Conservation (phyloP, 2,113 vertebrate genomes). For the Notarius lentiginosus region DNA sequence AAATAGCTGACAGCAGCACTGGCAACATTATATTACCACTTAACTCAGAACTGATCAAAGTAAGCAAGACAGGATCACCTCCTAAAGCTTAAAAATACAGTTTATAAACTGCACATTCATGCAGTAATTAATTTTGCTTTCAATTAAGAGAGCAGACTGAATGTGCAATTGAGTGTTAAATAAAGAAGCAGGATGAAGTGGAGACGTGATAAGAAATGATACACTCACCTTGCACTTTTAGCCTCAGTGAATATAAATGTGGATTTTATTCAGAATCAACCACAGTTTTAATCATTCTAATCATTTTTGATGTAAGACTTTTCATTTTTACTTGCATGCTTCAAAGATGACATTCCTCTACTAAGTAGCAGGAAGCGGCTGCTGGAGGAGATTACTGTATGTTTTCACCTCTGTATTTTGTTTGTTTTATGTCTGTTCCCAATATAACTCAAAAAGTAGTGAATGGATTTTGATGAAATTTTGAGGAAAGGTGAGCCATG, state of each 20-base stretch:
- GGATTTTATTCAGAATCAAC: background rate
- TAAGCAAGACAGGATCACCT: background rate
- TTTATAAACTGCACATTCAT: background rate
- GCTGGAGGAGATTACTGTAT: too few species aligned
- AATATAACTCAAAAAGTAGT: too few species aligned
- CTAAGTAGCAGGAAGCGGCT: background rate
- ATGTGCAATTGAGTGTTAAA: background rate
- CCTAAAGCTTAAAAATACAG: background rate
- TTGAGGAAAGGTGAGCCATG: too few species aligned
- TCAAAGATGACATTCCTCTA: background rate
- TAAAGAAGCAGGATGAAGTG: background rate
- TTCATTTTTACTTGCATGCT: background rate
- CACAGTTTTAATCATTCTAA: background rate
- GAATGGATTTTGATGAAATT: too few species aligned
- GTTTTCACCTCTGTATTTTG: too few species aligned
- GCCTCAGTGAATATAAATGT: background rate
- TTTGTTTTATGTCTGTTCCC: too few species aligned
- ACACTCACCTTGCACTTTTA: background rate
- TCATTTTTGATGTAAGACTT: background rate
- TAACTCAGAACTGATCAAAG: background rate
- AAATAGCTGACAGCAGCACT: background rate
- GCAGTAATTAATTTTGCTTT: background rate
- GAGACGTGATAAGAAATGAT: background rate
- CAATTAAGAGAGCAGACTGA: background rate
- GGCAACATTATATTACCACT: background rate